A percentile compares a stretch with the other conserved stretches of the same genome.
Evolutionary conservation across 2,797 vertebrate genomes (phyloP).

Genomic region (Crax fasciolata): DNA sequence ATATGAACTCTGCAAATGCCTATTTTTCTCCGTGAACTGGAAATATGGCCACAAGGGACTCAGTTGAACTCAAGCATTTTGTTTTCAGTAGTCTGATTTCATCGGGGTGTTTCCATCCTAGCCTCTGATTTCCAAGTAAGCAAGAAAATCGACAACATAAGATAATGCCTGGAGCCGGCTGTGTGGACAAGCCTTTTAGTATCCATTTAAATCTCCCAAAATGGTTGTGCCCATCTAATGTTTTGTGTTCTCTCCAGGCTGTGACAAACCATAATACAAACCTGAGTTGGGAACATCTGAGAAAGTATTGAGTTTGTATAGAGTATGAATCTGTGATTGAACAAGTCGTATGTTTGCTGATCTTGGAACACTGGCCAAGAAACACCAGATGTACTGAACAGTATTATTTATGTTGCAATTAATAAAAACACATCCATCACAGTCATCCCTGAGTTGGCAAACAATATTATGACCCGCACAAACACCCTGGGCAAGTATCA

Average conservation of each 20-base stretch:
- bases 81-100: background rate
- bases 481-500: constrained; percentile 55
- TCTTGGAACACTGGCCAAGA: constrained; percentile 62
- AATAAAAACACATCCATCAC: constrained; percentile 69
- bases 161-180: background rate
- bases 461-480: constrained; percentile 45
- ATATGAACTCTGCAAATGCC: background rate
- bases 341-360: constrained; percentile 55
- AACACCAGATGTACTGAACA: constrained; percentile 62
- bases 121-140: constrained; percentile 2
- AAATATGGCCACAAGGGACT: background rate
- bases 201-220: background rate
- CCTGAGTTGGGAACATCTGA: background rate
- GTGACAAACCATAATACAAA: background rate
- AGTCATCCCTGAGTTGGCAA: constrained; percentile 33
- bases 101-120: background rate
- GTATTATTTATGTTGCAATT: constrained; percentile 70
- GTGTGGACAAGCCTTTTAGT: background rate
- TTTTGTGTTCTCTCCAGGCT: constrained; percentile 15
- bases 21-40: background rate
- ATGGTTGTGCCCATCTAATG: background rate
- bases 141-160: background rate
- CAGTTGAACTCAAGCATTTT: background rate
- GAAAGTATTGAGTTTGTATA: constrained; percentile 20
- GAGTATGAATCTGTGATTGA: constrained; percentile 3